Base-by-base conservation (phyloP, 1,140 invertebrate species). In the Bradysia coprophila region DNA sequence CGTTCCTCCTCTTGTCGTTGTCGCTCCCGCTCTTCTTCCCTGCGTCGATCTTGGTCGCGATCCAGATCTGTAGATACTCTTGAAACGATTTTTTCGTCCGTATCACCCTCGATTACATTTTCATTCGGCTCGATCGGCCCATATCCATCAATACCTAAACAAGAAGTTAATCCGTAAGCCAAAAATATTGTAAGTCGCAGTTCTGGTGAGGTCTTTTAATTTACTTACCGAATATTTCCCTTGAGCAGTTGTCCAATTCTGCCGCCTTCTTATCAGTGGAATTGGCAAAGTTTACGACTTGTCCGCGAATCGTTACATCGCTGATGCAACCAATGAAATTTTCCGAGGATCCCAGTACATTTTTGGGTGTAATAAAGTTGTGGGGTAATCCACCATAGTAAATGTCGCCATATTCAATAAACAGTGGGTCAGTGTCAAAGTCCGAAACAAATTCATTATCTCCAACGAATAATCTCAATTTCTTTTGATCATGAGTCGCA, bases 261-360 rank as follows among this genome's bases (percentile, higher is more conserved):
- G 75, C 78, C 43, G 73, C 69, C 21, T 63, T 61, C 44, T 59
- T 69, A 43, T 84, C 71, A 0, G 67, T 70, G 0, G 77, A 67
- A 45, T 76, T 75, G 2, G 81, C 82, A 59, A 93, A 91, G 54
- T 92, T 89, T 19, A 89, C 68, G 31, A 88, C 75, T 38, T 65
- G 66, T n/a, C 78, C 78, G 52, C 92, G 90, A 1, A 92, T 60
- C 0, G 82, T 90, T 1, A 82, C 76, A 57, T 95, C 89, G 18
- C 80, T 81, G 37, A 95, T 76, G 53, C 89, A 94, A 1, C 91
- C 91, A 41, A 71, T 62, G 49, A 90, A 90, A n/a, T 75, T 67
- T 43, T 57, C 54, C 6, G 56, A 53, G 0, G 55, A 61, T 4
- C 56, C 58, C 1, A 66, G 44, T 4, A 50, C 60, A 8, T 53